Conservation (phyloP, 2,113 vertebrate genomes). For the Coptodon bakossiorum region DNA sequence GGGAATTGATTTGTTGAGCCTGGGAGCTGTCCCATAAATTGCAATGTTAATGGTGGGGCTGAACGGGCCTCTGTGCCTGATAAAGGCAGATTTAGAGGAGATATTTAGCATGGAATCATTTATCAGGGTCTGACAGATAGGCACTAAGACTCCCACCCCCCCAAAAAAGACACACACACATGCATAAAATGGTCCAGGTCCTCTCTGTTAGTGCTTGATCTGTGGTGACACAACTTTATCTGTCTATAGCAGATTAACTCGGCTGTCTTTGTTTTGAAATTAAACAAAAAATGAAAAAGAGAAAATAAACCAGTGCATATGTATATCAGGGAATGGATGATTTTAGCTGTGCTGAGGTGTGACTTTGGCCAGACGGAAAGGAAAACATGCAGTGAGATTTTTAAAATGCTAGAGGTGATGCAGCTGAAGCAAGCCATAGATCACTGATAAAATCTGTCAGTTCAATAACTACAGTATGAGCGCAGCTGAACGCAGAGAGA, state of each 20-base stretch:
- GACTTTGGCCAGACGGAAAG: background rate
- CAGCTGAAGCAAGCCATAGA: slow-evolving; percentile 6
- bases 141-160: background rate
- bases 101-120: slow-evolving; percentile 72
- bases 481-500: background rate
- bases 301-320: background rate
- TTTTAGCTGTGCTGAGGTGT: slow-evolving; percentile 9
- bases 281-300: background rate
- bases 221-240: slow-evolving; percentile 29
- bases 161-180: background rate
- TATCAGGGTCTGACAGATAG: slow-evolving; percentile 76
- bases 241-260: slow-evolving; percentile 18
- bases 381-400: background rate
- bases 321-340: background rate
- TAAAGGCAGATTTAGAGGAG: slow-evolving; percentile 76
- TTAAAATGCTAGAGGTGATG: slow-evolving; percentile 1
- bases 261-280: slow-evolving; percentile 16
- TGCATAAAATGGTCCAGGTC: background rate
- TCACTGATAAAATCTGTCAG: slow-evolving; percentile 20
- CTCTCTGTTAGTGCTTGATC: slow-evolving; percentile 9
- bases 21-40: slow-evolving; percentile 64
- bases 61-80: slow-evolving; percentile 41
- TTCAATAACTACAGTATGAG: background rate
- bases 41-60: slow-evolving; percentile 65
- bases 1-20: slow-evolving; percentile 59